phyloP scores from a whole-genome alignment of 2,113 vertebrate genomes.

The Macroglossus sobrinus region DNA sequence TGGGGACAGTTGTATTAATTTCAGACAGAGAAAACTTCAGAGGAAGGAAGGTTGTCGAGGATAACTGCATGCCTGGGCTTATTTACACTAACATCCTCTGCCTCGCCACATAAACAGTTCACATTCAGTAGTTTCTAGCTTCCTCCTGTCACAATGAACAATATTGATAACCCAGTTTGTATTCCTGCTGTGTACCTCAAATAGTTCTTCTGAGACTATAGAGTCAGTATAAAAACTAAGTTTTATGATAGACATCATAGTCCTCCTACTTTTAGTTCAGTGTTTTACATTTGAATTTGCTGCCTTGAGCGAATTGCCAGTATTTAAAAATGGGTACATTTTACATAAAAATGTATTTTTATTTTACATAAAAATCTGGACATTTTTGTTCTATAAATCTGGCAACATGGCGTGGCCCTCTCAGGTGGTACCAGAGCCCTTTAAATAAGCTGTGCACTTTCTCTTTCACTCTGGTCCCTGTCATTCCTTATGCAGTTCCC shows the following conservation, averaged over 20 bases:
- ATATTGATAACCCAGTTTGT: neutral
- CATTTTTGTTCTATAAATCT: neutral
- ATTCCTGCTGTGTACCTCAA: too few relatives aligned
- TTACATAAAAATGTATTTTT: neutral
- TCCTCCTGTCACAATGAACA: neutral
- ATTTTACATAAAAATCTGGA: neutral
- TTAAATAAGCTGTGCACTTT: neutral
- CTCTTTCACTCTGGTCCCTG: rapidly evolving
- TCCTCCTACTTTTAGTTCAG: too few relatives aligned
- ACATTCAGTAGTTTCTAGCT: neutral
- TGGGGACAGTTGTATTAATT: too few relatives aligned
- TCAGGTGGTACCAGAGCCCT: neutral
- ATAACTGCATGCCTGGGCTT: neutral
- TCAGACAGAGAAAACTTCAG: neutral
- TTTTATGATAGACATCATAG: neutral
- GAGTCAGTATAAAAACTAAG: neutral
- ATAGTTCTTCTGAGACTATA: neutral
- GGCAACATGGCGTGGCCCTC: rapidly evolving
- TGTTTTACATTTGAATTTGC: neutral
- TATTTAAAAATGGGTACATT: neutral
- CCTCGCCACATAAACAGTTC: neutral
- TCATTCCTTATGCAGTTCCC: neutral
- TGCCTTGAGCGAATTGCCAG: neutral
- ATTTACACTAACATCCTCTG: neutral
- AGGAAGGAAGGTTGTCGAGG: neutral